Evolutionary conservation across 2,888 invertebrate species (phyloP), one percentile per base, ranked within the genome.

Genomic region (Drosophila nr. perissopoda): DNA sequence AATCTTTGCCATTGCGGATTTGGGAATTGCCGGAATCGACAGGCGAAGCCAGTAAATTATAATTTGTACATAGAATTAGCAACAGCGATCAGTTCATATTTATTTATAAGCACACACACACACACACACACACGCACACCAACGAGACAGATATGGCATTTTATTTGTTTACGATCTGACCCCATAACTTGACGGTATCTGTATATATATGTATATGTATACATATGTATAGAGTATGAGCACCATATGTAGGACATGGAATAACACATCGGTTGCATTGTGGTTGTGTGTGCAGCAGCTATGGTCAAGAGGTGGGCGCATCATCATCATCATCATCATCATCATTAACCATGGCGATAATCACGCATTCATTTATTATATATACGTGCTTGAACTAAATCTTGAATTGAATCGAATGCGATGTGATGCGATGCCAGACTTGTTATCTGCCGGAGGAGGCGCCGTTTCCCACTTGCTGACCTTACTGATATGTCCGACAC

Each of bases 111-210:
- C 33, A 64, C 13, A 33, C 18, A 38, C 18, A 18, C 16, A 36
- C 34, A 36, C 13, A 18, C 38, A 18, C 8, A 38, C 8, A 38
- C n/a, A 42, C n/a, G 2, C n/a, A 21, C 3, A n/a, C 11, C 11
- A 21, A 7, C 16, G 8, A 46, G 64, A 76, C 65, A 76, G 64
- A 74, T 53, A 69, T 79, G 76, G 62, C 76, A 69, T 74, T 72
- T 71, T 73, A 83, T 87, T 73, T 84, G 89, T 87, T 81, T 84
- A 84, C 82, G 76, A 64, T 63, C 72, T 89, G 84, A 87, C 84
- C 84, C 49, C 82, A 87, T 87, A 84, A 76, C 62, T 68, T 33
- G 42, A 34, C 54, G 33, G 60, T 54, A 61, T 61, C 34, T 46
- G 31, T 67, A 11, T 54, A 7, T 13, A 4, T 11, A 31, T n/a